These are phyloP conservation scores for Labroides dimidiatus DNA, from an alignment of 2,797 vertebrate genomes.

Conservation along the genomic window DNA sequence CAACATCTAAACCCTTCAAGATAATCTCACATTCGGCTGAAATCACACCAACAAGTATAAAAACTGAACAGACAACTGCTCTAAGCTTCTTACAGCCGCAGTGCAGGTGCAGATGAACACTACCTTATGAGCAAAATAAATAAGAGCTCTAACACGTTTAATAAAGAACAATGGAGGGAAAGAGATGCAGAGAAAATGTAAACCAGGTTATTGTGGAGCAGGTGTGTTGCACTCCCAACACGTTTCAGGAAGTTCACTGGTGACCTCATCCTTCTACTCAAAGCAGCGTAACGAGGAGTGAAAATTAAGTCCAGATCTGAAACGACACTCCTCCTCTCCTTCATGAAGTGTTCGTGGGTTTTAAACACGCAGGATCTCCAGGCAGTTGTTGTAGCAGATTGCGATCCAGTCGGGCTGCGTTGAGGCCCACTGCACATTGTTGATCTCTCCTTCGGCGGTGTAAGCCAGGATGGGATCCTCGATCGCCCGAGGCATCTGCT, in stretches of 20 bases:
- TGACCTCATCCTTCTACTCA: conserved; percentile 42
- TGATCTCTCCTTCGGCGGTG: conserved; percentile 98
- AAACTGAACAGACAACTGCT: conserved; percentile 42
- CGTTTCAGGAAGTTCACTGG: conserved; percentile 57
- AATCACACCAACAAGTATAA: conserved; percentile 53
- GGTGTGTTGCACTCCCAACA: conserved; percentile 40
- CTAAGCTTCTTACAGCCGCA: conserved; percentile 45
- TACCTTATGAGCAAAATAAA: conserved; percentile 75
- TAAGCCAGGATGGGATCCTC: conserved; percentile 99
- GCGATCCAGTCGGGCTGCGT: conserved; percentile 99
- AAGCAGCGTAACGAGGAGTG: conserved; percentile 35
- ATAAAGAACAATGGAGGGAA: conserved; percentile 46
- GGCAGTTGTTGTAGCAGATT: conserved; percentile 99
- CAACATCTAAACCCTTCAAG: conserved; percentile 56
- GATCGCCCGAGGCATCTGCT: conserved; percentile 98
- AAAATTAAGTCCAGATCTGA: conserved; percentile 57
- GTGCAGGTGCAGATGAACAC: conserved; percentile 51
- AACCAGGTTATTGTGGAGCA: conserved; percentile 67
- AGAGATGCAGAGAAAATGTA: conserved; percentile 58
- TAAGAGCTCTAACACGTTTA: conserved; percentile 65
- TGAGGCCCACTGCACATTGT: conserved; percentile 99
- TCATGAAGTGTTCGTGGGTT: conserved; percentile 43
- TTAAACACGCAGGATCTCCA: conserved; percentile 97
- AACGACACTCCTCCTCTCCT: conserved; percentile 24
- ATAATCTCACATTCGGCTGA: conserved; percentile 63